Base-by-base conservation (phyloP, 2,113 vertebrate species). In the Cyprinodon variegatus region DNA sequence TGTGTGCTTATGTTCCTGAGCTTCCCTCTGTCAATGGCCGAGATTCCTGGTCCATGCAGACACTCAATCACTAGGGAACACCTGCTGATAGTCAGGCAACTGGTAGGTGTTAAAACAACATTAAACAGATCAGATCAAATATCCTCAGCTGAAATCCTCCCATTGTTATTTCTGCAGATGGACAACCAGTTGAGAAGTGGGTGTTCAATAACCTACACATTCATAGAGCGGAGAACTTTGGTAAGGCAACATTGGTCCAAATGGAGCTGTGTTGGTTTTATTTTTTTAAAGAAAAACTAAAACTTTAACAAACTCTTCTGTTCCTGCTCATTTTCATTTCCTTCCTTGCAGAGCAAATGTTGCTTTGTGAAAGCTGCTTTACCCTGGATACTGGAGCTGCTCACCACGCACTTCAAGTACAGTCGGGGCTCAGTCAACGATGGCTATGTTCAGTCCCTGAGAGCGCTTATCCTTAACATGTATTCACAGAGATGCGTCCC, bases 341-440 rank as follows among this genome's bases (percentile, higher is more conserved):
- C 61, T 79, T 85, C 22, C 67, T 73, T 29, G 67, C 84, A 95
- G 94, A 94, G 93, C 72, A 88, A 93, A 78, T 89, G 89, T 63
- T 95, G 94, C 86, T 95, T 93, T 78, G 92, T 95, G 46, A 95
- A 94, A 88, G 94, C 94, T 69, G 91, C 93, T 66, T 78, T 95
- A 70, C 94, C 94, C 10, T 91, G 89, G 85, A 93, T 92, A 61
- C 84, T 95, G 82, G 94, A 95, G 76, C 90, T 95, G 29, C 86
- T 95, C 48, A 89, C 86, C 48, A 77, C 82, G 40, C 91, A 94
- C 84, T 93, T 95, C 86, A 92, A 85, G 88, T 94, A 94, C 40
- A 68, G 63, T 17, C 81, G 81, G 60, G 91, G 91, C 63, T 94
- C 94, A 39, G 86, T 90, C 53, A 94, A 92, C n/a, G 88, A 92